Evolutionary conservation across 2,113 vertebrate species (phyloP).

Genomic region (Ageneiosus marmoratus): DNA sequence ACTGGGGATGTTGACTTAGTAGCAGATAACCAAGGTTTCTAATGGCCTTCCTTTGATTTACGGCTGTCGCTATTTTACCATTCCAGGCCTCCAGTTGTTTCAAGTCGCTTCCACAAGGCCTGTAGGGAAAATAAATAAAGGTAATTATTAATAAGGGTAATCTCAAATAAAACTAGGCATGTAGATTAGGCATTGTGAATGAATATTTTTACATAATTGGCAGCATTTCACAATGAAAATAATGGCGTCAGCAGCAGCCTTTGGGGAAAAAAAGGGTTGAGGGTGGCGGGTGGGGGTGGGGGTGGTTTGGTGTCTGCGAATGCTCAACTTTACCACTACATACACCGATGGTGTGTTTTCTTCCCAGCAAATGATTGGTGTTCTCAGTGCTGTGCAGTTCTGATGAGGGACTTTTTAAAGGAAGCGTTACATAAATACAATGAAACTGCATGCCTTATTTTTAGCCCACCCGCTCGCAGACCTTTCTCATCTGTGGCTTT

Average conservation of each 20-base stretch:
- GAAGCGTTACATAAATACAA: slow-evolving; percentile 59
- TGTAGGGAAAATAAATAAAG: not conserved
- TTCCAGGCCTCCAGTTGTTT: slow-evolving; percentile 2
- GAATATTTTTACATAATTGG: not conserved
- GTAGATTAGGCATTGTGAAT: not conserved
- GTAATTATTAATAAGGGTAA: not conserved
- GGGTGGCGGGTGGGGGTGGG: too few species aligned
- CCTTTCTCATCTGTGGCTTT: slow-evolving; percentile 52
- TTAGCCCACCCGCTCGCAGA: slow-evolving; percentile 49
- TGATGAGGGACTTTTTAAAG: slow-evolving; percentile 55
- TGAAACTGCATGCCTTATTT: slow-evolving; percentile 52
- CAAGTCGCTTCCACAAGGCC: not conserved
- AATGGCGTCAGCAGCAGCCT: not conserved
- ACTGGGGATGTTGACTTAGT: slow-evolving; percentile 35
- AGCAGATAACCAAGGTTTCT: slow-evolving; percentile 25
- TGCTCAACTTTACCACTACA: not conserved
- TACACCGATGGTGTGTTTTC: slow-evolving; percentile 6
- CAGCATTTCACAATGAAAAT: not conserved
- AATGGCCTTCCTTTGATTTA: slow-evolving; percentile 29
- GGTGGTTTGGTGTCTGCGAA: too few species aligned
- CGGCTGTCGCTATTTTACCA: slow-evolving; percentile 2
- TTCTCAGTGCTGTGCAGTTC: slow-evolving; percentile 35
- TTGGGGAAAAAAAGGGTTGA: not conserved
- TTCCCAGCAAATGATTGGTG: slow-evolving; percentile 36
- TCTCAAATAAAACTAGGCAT: not conserved